These are phyloP conservation scores for Dorcus parallelipipedus DNA, from an alignment of 2,888 invertebrate species.

Conservation along the genomic window DNA sequence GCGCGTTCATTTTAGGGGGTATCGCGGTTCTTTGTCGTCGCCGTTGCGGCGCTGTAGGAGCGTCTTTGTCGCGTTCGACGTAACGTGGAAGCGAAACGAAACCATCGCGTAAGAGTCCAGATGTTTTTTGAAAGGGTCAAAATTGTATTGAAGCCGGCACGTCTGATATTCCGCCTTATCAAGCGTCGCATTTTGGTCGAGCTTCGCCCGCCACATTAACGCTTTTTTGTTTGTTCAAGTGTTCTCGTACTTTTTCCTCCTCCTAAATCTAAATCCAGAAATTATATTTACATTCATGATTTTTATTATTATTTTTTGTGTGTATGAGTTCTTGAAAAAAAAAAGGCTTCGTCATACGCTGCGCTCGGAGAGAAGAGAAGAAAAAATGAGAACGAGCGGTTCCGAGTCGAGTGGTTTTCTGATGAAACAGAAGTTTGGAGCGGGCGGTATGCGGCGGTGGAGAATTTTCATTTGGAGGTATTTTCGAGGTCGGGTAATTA, in stretches of 20 bases:
- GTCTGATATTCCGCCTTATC: neutral
- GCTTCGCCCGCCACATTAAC: neutral
- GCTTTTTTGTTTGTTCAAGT: slow-evolving; percentile 27
- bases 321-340: neutral
- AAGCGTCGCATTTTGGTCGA: neutral
- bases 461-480: too few relatives aligned
- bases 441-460: too few relatives aligned
- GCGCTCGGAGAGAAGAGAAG: too few relatives aligned
- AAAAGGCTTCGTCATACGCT: too few relatives aligned
- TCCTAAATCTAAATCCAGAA: slow-evolving; percentile 28
- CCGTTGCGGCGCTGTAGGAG: neutral
- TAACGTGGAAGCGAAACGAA: slow-evolving; percentile 20
- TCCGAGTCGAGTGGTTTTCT: too few relatives aligned
- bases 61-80: slow-evolving; percentile 14
- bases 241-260: slow-evolving; percentile 20
- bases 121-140: slow-evolving; percentile 30
- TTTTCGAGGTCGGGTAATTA: too few relatives aligned
- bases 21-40: too few relatives aligned
- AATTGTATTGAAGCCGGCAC: slow-evolving; percentile 17
- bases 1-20: neutral
- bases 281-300: slow-evolving; percentile 29
- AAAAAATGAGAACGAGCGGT: too few relatives aligned
- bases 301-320: slow-evolving; percentile 18
- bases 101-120: slow-evolving; percentile 24
- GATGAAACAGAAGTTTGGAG: too few relatives aligned